Base-by-base conservation (phyloP, 2,113 vertebrate genomes). In the Phocoena phocoena region DNA sequence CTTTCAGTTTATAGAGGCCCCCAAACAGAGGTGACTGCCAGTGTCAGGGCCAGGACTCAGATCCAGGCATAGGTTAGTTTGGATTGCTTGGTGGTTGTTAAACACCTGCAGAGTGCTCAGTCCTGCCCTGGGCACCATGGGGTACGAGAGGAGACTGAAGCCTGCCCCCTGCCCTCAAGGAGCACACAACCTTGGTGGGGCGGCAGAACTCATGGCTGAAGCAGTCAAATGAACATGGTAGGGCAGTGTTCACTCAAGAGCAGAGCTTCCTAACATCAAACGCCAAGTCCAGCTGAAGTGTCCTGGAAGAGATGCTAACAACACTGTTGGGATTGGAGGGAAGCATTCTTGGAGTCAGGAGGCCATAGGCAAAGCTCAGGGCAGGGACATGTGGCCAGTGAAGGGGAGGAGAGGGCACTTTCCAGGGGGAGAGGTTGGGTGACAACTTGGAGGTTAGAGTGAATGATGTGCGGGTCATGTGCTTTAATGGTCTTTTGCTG, bases 401-500 rank as follows among this genome's bases (percentile, higher is more conserved):
- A 71, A 63, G 50, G 44, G 74, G 68, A 92, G 26, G 26, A 53
- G 55, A 77, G 23, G 73, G 18, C 5, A 2, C 3, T 63, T 68
- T 41, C 13, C 20, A 33, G 65, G 15, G 20, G 38, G 4, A 17
- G 68, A 26, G 7, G 14, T 63, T n/a, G 33, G 85, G 18, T 47
- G 76, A 28, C n/a, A 47, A 8, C n/a, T 58, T 55, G 36, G 28
- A 68, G 82, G 53, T 73, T 80, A 5, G 50, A 47, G 85, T 4
- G 36, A 96, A 79, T 50, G 50, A 31, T 71, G n/a, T 38, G 38
- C 38, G 2, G 8, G 79, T 44, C 20, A 11, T 11, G 8, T 55
- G 38, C 76, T 90, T 77, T 90, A 65, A 47, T 67, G 50, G 20
- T 9, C 65, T 82, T 82, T 92, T 70, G 67, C 77, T 91, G 76